Evolutionary conservation across 2,888 invertebrate species (phyloP), one percentile per base, ranked within the genome.

Genomic region (Temnothorax ravouxi): DNA sequence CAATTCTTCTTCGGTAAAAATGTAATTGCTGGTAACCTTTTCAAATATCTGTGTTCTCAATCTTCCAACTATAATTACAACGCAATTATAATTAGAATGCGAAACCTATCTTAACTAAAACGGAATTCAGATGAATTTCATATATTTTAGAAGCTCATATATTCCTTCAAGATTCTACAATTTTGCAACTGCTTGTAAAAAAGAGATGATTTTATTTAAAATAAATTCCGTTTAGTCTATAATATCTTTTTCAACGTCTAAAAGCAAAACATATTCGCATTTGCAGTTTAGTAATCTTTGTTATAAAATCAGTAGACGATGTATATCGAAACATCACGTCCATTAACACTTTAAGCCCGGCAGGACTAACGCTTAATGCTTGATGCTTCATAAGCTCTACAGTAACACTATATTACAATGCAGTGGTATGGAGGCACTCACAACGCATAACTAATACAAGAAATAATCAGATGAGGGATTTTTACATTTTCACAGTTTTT

Each of bases 321-420:
- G 44, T 38, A 15, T 59, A 74, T 74, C 62, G 44, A 64, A 1
- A 44, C 15, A 15, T 76, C 11, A 62, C 38, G 64, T 76, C 52
- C 66, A 76, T 76, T 76, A 76, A 66, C 38, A 52, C 64, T 66
- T 76, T 76, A 66, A 76, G 62, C 76, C 25, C 18, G 8, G 18
- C 38, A 66, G 21, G 52, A 52, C 13, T 76, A 76, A 76, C 18
- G 76, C 64, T 62, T 50, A 62, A 75, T 6, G 50, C 34, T 61
- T 64, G 52, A 52, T 38, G 66, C 66, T 64, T 52, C 29, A 67
- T 76, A 76, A 76, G 50, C 64, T 18, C 52, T 18, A 21, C 38
- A 52, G 18, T 64, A 25, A 38, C 38, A 52, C 38, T 9, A 25
- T 13, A 64, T 41, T 75, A 34, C 15, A 52, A 76, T 41, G 38